Percentiles rank a stretch among this genome's conserved stretches.
phyloP scores from a whole-genome alignment of 2,888 invertebrate genomes.

The Cerastoderma edule region DNA sequence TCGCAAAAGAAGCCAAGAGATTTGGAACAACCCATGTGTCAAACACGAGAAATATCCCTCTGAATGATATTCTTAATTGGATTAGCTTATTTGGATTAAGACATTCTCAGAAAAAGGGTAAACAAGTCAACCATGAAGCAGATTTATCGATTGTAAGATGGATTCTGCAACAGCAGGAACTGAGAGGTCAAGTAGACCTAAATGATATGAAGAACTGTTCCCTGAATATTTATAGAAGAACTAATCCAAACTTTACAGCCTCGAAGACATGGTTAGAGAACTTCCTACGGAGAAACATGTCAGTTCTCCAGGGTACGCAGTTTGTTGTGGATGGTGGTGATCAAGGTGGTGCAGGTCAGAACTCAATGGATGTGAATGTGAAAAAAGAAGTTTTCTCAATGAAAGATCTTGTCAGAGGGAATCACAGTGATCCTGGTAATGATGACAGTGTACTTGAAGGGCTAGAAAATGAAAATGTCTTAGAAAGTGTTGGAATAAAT shows the following conservation, averaged over 20 bases:
- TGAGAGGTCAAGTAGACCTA: conserved; percentile 48
- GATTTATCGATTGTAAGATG: conserved; percentile 52
- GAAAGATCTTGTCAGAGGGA: conserved; percentile 15
- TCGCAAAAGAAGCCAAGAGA: conserved; percentile 57
- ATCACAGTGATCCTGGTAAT: neutral
- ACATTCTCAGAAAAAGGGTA: conserved; percentile 34
- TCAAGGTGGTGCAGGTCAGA: neutral
- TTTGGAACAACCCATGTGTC: conserved; percentile 54
- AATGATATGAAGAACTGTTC: conserved; percentile 54
- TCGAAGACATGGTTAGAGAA: conserved; percentile 57
- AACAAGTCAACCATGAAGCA: conserved; percentile 52
- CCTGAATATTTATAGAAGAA: conserved; percentile 41
- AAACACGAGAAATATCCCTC: conserved; percentile 43
- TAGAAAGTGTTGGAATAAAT: conserved; percentile 34
- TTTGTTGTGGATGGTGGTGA: conserved; percentile 35
- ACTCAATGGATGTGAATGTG: conserved; percentile 7
- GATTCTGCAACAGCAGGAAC: conserved; percentile 53
- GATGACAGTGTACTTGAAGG: conserved; percentile 12
- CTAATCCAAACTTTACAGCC: conserved; percentile 53
- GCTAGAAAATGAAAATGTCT: conserved; percentile 27
- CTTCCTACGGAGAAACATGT: conserved; percentile 50
- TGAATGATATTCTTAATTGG: conserved; percentile 54
- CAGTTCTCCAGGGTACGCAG: conserved; percentile 52
- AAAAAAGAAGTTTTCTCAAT: conserved; percentile 40
- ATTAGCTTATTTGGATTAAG: conserved; percentile 57